Conservation (phyloP, 2,888 invertebrate genomes). For the Villa cingulata region DNA sequence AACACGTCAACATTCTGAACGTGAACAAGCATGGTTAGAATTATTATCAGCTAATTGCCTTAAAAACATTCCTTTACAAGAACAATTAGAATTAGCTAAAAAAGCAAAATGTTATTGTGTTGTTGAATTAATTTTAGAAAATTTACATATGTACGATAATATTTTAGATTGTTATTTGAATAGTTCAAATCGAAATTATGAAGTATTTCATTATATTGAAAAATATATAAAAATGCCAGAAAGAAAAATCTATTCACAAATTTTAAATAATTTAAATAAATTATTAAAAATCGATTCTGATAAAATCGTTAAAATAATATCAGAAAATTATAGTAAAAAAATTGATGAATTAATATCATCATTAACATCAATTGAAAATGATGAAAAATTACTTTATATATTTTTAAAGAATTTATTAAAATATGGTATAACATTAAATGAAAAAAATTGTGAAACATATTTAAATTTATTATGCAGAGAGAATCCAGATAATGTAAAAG, state of each 20-base stretch:
- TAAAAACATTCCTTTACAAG: conserved; percentile 42
- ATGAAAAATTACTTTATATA: conserved; percentile 34
- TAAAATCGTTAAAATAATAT: conserved; percentile 48
- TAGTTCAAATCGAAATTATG: conserved; percentile 46
- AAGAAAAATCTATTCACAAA: conserved; percentile 37
- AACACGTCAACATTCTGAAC: conserved; percentile 45
- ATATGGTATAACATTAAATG: conserved; percentile 27
- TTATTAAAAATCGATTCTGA: conserved; percentile 46
- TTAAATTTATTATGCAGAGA: conserved; percentile 49
- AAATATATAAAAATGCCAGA: conserved; percentile 34
- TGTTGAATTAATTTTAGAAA: conserved; percentile 54
- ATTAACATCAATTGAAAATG: conserved; percentile 22
- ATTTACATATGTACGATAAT: conserved; percentile 44
- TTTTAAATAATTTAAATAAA: conserved; percentile 37
- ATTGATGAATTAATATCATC: conserved; percentile 36
- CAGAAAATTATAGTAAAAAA: conserved; percentile 39
- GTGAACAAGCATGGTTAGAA: conserved; percentile 61
- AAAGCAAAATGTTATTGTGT: conserved; percentile 56
- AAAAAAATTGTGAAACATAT: conserved; percentile 43
- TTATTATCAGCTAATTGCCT: conserved; percentile 49
- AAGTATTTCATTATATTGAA: conserved; percentile 45
- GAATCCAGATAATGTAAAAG: conserved; percentile 40
- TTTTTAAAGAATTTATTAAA: conserved; percentile 48
- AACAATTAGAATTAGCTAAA: conserved; percentile 47
- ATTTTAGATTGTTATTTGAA: conserved; percentile 54